phyloP scores from a whole-genome alignment of 2,113 vertebrate species.

The Alethe castanea region DNA sequence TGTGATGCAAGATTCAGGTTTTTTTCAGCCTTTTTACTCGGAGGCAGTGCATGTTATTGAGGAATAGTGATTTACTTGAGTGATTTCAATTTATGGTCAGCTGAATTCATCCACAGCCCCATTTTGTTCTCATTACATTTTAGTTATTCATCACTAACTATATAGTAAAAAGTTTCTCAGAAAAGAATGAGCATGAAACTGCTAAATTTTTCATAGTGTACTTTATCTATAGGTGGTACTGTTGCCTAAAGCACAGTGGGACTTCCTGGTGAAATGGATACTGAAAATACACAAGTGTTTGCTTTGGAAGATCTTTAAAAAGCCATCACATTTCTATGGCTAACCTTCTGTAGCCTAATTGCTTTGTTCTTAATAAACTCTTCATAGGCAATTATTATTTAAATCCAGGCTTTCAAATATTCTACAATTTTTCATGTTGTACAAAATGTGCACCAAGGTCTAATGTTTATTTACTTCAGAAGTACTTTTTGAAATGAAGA shows the following conservation, averaged over 20 bases:
- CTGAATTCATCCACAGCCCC: neutral
- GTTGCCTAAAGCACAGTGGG: constrained; percentile 8
- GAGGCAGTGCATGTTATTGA: neutral
- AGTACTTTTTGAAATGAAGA: neutral
- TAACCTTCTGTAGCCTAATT: neutral
- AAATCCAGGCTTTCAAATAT: neutral
- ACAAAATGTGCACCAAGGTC: neutral
- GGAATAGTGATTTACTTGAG: neutral
- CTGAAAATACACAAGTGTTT: neutral
- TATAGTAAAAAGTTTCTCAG: neutral
- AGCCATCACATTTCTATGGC: neutral
- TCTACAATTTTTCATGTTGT: neutral
- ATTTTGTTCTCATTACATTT: neutral
- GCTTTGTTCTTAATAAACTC: neutral
- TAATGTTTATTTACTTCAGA: neutral
- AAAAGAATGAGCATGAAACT: neutral
- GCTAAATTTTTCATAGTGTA: neutral
- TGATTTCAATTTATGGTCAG: neutral
- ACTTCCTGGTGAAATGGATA: neutral
- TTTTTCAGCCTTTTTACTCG: neutral
- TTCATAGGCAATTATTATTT: neutral
- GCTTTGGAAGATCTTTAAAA: neutral
- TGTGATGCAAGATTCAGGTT: neutral
- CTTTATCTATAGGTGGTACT: constrained; percentile 64
- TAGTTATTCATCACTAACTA: neutral